Percentiles rank a stretch among this genome's conserved stretches.
Conservation (phyloP, 35 echinoderm and acorn worm species). For the Apostichopus japonicus region DNA sequence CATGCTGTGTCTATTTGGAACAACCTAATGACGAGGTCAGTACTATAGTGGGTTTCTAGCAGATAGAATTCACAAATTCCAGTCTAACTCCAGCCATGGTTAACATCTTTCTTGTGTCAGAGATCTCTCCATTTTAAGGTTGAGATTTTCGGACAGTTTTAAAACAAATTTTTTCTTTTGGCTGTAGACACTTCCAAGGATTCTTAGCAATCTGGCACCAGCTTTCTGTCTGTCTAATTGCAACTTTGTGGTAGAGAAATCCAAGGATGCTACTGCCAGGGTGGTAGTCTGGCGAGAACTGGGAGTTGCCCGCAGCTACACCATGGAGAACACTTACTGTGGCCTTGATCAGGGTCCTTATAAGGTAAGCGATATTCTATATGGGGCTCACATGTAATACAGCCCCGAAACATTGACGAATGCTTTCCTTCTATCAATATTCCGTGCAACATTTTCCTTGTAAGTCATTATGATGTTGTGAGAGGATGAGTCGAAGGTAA, state of each 20-base stretch:
- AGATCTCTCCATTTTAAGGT: not conserved
- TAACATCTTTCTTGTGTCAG: not conserved
- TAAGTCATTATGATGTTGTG: too few species aligned
- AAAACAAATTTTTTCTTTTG: not conserved
- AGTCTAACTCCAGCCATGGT: too few species aligned
- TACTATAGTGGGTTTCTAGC: not conserved
- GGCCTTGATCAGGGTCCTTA: constrained; percentile 93
- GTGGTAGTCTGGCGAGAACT: constrained; percentile 99
- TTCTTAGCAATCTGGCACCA: constrained; percentile 78
- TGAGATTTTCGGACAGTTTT: not conserved
- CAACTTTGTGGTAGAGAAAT: constrained; percentile 89
- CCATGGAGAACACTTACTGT: constrained; percentile 99
- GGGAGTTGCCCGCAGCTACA: constrained; percentile 85
- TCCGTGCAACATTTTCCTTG: too few species aligned
- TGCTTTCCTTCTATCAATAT: too few species aligned
- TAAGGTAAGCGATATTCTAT: constrained; percentile 60
- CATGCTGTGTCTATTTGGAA: not conserved
- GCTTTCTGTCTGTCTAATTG: constrained; percentile 82
- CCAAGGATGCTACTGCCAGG: constrained; percentile 88
- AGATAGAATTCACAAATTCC: not conserved
- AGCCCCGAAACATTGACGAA: not conserved
- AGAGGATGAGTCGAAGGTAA: too few species aligned
- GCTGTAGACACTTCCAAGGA: constrained; percentile 83
- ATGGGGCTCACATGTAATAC: not conserved
- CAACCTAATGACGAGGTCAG: not conserved